These are phyloP conservation scores for Synanthedon vespiformis DNA, from an alignment of 2,888 invertebrate species.

Conservation along the genomic window DNA sequence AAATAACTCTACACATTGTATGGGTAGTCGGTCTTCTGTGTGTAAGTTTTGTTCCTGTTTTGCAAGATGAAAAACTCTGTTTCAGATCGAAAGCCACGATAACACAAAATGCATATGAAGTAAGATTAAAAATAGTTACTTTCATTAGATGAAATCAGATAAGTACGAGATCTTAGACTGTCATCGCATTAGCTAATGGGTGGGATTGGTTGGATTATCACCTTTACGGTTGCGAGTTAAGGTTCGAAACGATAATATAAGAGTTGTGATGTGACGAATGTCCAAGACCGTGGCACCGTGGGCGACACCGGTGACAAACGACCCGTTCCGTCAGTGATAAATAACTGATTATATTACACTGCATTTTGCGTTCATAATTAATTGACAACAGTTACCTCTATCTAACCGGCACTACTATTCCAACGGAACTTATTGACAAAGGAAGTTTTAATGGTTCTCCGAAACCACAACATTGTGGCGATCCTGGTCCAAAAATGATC, in stretches of 20 bases:
- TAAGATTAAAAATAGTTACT: slow-evolving; percentile 43
- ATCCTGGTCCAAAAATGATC: slow-evolving; percentile 17
- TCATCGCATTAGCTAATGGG: slow-evolving; percentile 53
- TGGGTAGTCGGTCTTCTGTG: not conserved
- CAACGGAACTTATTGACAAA: slow-evolving; percentile 32
- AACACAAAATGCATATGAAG: slow-evolving; percentile 1
- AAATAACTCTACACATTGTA: slow-evolving; percentile 1
- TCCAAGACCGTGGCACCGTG: slow-evolving; percentile 47
- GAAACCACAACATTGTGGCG: not conserved
- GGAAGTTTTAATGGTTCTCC: slow-evolving; percentile 17
- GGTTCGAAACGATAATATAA: slow-evolving; percentile 30
- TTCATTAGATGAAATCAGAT: slow-evolving; percentile 56
- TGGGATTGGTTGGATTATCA: slow-evolving; percentile 23
- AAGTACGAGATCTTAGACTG: slow-evolving; percentile 51
- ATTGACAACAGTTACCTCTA: slow-evolving; percentile 44
- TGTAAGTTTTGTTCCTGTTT: not conserved
- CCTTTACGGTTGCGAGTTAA: slow-evolving; percentile 29
- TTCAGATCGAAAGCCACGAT: slow-evolving; percentile 1
- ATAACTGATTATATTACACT: slow-evolving; percentile 68
- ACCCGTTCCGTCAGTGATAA: slow-evolving; percentile 61
- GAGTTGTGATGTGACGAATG: slow-evolving; percentile 42
- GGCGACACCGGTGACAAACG: slow-evolving; percentile 66
- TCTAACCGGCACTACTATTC: slow-evolving; percentile 37
- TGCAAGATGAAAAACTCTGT: not conserved
- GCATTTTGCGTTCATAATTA: slow-evolving; percentile 64